Evolutionary conservation across 2,113 vertebrate species (phyloP).

Genomic region (Cygnus buccinator): DNA sequence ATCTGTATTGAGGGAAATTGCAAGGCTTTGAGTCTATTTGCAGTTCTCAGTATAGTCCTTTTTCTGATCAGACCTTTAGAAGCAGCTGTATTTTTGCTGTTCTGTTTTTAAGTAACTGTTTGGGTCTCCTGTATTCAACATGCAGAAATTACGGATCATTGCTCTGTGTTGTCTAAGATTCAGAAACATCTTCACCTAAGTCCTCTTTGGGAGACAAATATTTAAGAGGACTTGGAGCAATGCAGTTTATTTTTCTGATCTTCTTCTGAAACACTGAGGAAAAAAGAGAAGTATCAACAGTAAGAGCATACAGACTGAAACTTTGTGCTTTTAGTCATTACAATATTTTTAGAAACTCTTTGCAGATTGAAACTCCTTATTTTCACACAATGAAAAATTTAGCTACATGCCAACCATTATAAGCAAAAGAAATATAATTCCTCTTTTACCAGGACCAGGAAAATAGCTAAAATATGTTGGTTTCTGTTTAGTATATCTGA

Average conservation of each 20-base stretch:
- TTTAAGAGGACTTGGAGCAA: fast-evolving
- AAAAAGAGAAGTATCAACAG: background rate
- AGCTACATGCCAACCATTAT: background rate
- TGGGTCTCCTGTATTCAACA: background rate
- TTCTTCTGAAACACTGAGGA: background rate
- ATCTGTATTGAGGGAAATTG: background rate
- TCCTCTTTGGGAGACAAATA: background rate
- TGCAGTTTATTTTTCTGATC: background rate
- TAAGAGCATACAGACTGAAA: background rate
- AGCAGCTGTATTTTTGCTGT: background rate
- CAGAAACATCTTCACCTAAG: background rate
- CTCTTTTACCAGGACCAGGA: background rate
- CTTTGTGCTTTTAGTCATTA: fast-evolving
- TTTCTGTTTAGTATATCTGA: background rate
- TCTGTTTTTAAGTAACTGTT: background rate
- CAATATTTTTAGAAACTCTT: background rate
- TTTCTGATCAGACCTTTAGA: background rate
- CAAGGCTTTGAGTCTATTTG: background rate
- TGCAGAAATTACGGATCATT: background rate
- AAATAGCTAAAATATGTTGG: background rate
- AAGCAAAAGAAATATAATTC: background rate
- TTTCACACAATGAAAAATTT: background rate
- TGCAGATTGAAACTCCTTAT: background rate
- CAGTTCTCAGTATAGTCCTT: background rate
- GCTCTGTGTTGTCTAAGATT: background rate